phyloP scores from a whole-genome alignment of 2,888 invertebrate genomes.

The Yponomeuta evonymella region DNA sequence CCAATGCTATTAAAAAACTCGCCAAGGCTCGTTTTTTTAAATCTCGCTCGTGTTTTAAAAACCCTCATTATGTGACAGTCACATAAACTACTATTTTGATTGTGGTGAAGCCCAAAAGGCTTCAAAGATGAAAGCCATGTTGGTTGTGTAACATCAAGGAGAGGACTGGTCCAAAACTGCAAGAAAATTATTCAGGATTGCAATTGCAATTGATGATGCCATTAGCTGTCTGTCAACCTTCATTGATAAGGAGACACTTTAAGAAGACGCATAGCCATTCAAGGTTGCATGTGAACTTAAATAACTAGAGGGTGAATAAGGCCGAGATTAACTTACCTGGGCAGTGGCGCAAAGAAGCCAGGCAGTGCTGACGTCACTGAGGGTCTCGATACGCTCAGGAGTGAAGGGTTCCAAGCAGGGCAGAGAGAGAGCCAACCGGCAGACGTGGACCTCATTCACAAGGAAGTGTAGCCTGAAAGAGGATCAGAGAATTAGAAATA shows the following conservation, averaged over 20 bases:
- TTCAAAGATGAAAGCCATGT: neutral
- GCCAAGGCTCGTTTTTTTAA: too few species aligned
- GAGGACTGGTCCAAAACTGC: too few species aligned
- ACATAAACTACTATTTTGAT: too few species aligned
- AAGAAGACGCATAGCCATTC: neutral
- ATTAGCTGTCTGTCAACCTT: too few species aligned
- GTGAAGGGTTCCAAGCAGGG: conserved; percentile 93
- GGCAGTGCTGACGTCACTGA: conserved; percentile 88
- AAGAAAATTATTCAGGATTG: too few species aligned
- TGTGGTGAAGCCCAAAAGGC: neutral
- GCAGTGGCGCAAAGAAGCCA: conserved; percentile 88
- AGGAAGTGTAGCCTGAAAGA: conserved; percentile 82
- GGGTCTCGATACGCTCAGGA: conserved; percentile 86
- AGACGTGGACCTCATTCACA: conserved; percentile 89
- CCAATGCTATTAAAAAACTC: too few species aligned
- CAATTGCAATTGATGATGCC: too few species aligned
- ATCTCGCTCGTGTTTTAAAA: too few species aligned
- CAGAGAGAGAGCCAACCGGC: conserved; percentile 87
- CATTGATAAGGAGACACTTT: too few species aligned
- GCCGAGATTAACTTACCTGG: conserved; percentile 58
- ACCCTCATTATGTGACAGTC: too few species aligned
- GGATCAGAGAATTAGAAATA: neutral
- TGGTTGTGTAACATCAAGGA: too few species aligned
- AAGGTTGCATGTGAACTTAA: neutral
- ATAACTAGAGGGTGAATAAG: neutral